Base-by-base conservation (phyloP, 2,113 vertebrate species). In the Caretta caretta region DNA sequence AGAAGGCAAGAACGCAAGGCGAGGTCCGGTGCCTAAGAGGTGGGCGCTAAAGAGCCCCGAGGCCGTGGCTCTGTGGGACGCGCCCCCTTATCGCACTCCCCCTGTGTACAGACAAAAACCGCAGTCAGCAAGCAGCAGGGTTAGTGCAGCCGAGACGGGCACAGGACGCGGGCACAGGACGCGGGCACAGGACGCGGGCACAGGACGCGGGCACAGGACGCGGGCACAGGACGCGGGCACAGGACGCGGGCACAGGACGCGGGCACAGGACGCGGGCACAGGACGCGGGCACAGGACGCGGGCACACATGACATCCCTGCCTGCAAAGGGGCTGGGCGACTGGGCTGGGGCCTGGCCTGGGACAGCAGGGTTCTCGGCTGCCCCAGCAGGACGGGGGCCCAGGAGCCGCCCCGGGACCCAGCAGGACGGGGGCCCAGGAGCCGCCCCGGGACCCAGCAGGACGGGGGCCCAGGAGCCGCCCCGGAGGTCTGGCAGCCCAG, bases 31-130 rank as follows among this genome's bases (percentile, higher is more conserved):
- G 98, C 97, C 97, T 97, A 97, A 96, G 97, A 95, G 96, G 94
- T 97, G 97, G 97, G 95, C 94, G 96, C 98, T 98, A 98, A 97
- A 98, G 98, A 96, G 97, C 96, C 98, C 98, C 95, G 92, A 93
- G 95, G 98, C 95, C 3, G 48, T 84, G 78, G 97, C 98, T 98
- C 98, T 97, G 97, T 98, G 97, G 98, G 97, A 91, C 98, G 97
- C 98, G 96, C 98, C 97, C 98, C 98, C 98, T 98, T 98, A 98
- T 98, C 98, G 98, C 98, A 98, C 98, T 98, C 98, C 98, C 97
- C 98, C 98, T 99, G 98, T 98, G 97, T 98, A 98, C 98, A 99
- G 98, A 99, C 98, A 99, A 98, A 99, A 99, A 99, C 98, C 94
- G 98, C 98, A 98, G 98, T 99, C 98, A 99, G 98, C 98, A 98